These are phyloP conservation scores for Mythimna lalbum DNA, from an alignment of 2,888 invertebrate species.

Conservation along the genomic window DNA sequence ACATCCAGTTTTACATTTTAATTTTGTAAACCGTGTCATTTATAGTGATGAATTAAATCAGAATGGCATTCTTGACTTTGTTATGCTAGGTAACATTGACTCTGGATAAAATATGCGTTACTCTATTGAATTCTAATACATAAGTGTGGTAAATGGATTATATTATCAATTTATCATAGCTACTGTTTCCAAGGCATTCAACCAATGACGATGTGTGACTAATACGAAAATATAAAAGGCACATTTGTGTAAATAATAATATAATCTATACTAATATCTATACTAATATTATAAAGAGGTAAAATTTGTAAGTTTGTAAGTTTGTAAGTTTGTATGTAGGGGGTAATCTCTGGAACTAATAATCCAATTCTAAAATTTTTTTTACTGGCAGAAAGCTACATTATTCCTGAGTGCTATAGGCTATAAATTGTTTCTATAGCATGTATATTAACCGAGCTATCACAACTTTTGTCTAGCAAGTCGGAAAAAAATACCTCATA, in stretches of 20 bases:
- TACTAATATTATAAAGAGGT: too few relatives aligned
- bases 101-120: slow-evolving; percentile 1
- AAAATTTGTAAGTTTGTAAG: too few relatives aligned
- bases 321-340: too few relatives aligned
- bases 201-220: slow-evolving; percentile 8
- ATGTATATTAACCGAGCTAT: too few relatives aligned
- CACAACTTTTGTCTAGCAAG: too few relatives aligned
- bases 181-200: not conserved
- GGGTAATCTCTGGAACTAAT: too few relatives aligned
- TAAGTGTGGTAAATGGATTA: slow-evolving; percentile 8
- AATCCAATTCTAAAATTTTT: too few relatives aligned
- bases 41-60: slow-evolving; percentile 4
- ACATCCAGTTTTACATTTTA: not conserved
- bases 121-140: slow-evolving; percentile 8
- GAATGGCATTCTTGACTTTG: slow-evolving; percentile 2
- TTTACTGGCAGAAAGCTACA: too few relatives aligned
- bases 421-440: too few relatives aligned
- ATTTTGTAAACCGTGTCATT: not conserved
- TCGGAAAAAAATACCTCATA: too few relatives aligned
- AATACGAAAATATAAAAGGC: slow-evolving; percentile 4
- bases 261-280: too few relatives aligned
- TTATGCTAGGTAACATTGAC: slow-evolving; percentile 13
- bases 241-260: slow-evolving; percentile 4
- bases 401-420: too few relatives aligned
- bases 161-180: slow-evolving; percentile 9